Conservation (phyloP, 2,888 invertebrate species). For the Eudasyphora cyanicolor region DNA sequence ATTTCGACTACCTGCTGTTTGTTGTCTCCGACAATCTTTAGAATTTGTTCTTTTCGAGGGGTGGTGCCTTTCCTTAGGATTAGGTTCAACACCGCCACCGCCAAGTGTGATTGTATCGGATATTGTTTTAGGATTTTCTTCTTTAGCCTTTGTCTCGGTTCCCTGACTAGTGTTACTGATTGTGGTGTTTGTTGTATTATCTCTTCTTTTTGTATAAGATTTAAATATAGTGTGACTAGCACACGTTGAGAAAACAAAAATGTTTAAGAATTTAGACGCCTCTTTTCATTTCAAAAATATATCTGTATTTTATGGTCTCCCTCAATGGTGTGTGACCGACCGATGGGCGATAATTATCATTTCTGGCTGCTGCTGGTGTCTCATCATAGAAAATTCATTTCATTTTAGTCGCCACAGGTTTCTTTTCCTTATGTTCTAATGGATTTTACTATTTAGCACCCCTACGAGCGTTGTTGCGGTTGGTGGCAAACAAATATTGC, state of each 20-base stretch:
- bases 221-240: not conserved
- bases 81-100: too few species aligned
- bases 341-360: not conserved
- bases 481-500: not conserved
- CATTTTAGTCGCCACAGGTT: not conserved
- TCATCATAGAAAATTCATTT: not conserved
- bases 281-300: slow-evolving; percentile 5
- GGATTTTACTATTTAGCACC: not conserved
- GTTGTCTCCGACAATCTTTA: not conserved
- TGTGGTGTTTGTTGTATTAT: slow-evolving; percentile 25
- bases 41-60: not conserved
- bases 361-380: not conserved
- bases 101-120: too few species aligned
- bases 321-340: not conserved
- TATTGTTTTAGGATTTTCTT: not conserved
- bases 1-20: slow-evolving; percentile 37
- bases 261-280: slow-evolving; percentile 57
- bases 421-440: not conserved
- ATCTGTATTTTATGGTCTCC: not conserved
- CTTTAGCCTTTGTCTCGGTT: not conserved
- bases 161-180: not conserved
- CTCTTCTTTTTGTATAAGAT: not conserved
- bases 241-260: not conserved
- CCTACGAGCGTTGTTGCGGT: not conserved
- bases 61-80: not conserved